Base-by-base conservation (phyloP, 2,797 vertebrate species). In the Taeniopygia guttata region DNA sequence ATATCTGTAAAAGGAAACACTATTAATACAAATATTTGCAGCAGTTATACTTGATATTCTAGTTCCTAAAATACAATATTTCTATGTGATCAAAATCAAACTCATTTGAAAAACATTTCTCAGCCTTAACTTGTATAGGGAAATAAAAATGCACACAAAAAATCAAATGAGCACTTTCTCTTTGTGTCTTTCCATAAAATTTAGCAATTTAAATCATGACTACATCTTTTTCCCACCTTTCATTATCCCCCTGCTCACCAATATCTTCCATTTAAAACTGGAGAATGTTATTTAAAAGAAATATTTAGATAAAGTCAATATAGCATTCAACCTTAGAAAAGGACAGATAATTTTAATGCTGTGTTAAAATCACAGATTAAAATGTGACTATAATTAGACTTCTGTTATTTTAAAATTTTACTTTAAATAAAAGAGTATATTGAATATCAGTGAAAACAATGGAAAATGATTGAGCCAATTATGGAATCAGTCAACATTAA, bases 231-330 rank as follows among this genome's bases (percentile, higher is more conserved):
- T 17, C 29, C n/a, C 20, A 48, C 27, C 58, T 3, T 42, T 81
- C 30, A 17, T 56, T 75, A 43, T 60, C 5, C 9, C 8, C 4
- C 20, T n/a, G 15, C 18, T 43, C 15, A 83, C 11, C 34, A 62
- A 17, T 69, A 48, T 51, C 12, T 77, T 10, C 46, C 38, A 76
- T 66, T 55, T 92, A 63, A 94, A 86, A 90, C 11, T 38, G 13
- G 14, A 90, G 48, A 54, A 21, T 20, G 21, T 36, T 43, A 66
- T 77, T 59, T 59, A 7, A 17, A 92, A 63, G 69, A 69, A 89
- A 96, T 92, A 79, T 89, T 94, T 84, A 54, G 38, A 67, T 49
- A 93, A 81, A 92, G 22, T 69, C 32, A 34, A 30, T 76, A 58
- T 67, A 91, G 60, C 10, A 23, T 86, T 78, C 63, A 73, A 36